phyloP scores from a whole-genome alignment of 2,113 vertebrate genomes.

The Dunckerocampus dactyliophorus region DNA sequence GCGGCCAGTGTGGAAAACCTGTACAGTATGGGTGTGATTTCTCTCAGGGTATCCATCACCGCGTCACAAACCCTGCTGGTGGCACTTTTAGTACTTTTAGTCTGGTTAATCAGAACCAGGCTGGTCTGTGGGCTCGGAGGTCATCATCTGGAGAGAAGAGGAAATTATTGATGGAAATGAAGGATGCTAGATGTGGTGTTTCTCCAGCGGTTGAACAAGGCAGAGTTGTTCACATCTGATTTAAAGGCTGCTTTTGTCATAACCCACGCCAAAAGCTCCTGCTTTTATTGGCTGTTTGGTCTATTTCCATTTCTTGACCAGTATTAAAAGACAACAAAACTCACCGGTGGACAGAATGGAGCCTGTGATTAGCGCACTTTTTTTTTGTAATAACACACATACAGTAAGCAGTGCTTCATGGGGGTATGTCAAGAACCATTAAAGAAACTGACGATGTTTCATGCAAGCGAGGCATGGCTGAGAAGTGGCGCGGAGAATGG shows the following conservation, averaged over 20 bases:
- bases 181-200: conserved; percentile 45
- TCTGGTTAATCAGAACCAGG: conserved; percentile 65
- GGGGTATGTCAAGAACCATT: conserved; percentile 48
- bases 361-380: conserved; percentile 59
- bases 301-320: conserved; percentile 68
- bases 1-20: conserved; percentile 64
- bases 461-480: conserved; percentile 37
- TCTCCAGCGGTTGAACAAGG: conserved; percentile 55
- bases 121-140: conserved; percentile 42
- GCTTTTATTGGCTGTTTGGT: conserved; percentile 66
- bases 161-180: conserved; percentile 67
- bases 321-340: conserved; percentile 57
- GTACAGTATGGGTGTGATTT: conserved; percentile 45
- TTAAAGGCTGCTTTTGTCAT: conserved; percentile 73
- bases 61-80: conserved; percentile 72
- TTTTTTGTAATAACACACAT: conserved; percentile 61
- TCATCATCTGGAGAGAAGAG: conserved; percentile 54
- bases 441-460: conserved; percentile 42
- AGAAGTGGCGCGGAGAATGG: conserved; percentile 57
- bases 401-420: conserved; percentile 43
- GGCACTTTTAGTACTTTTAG: conserved; percentile 54
- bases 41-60: conserved; percentile 79
- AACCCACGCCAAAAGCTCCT: conserved; percentile 58
- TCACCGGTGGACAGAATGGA: conserved; percentile 48
- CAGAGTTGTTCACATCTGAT: conserved; percentile 66